These are phyloP conservation scores for Psittacus erithacus DNA, from an alignment of 2,113 vertebrate genomes.

Conservation along the genomic window DNA sequence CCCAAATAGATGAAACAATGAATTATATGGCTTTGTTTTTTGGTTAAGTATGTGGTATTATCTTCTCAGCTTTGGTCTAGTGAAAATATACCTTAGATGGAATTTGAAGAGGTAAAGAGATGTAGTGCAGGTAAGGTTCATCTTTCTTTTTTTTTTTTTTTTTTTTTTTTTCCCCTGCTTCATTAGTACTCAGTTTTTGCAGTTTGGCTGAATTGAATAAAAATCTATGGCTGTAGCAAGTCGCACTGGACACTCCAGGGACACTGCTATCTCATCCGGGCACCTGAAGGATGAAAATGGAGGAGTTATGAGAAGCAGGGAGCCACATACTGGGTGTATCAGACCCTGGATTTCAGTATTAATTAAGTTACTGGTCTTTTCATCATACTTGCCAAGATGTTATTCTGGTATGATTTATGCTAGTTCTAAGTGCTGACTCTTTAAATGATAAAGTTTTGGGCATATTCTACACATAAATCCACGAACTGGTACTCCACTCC, in stretches of 20 bases:
- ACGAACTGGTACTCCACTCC: background rate
- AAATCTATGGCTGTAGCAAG: background rate
- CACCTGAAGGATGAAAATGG: background rate
- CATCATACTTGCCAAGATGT: background rate
- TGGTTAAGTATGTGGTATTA: background rate
- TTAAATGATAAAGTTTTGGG: background rate
- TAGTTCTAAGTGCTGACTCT: background rate
- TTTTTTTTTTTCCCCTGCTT: too few relatives aligned
- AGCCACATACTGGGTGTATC: background rate
- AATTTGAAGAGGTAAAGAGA: background rate
- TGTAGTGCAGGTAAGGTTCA: background rate
- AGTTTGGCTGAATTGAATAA: background rate
- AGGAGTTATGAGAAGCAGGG: background rate
- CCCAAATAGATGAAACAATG: accelerated
- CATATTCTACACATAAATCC: background rate
- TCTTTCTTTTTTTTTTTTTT: too few relatives aligned
- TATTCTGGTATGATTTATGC: background rate
- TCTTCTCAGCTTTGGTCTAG: background rate
- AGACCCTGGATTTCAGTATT: background rate
- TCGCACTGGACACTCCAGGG: background rate
- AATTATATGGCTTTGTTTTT: background rate
- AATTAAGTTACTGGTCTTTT: background rate
- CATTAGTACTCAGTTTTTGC: background rate
- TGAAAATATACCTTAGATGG: background rate
- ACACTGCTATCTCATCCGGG: background rate